A percentile compares a stretch with the other conserved stretches of the same genome.
Conservation (phyloP, 2,888 invertebrate species). For the Caenorhabditis angaria region DNA sequence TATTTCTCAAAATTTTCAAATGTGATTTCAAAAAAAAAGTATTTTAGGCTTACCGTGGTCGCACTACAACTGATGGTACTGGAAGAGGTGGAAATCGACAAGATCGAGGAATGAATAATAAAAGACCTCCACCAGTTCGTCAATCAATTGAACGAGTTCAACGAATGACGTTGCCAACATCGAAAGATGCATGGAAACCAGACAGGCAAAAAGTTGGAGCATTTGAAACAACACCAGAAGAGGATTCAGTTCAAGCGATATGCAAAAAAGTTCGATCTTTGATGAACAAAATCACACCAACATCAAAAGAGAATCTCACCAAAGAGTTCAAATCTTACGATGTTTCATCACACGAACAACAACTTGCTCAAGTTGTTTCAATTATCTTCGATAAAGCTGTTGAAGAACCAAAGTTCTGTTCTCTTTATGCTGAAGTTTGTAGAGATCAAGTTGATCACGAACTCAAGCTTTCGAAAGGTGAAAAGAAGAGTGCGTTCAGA, state of each 20-base stretch:
- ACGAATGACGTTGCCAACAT: constrained; percentile 35
- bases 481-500: constrained; percentile 45
- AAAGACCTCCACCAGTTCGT: constrained; percentile 31
- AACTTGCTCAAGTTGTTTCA: constrained; percentile 44
- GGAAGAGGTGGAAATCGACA: constrained; percentile 28
- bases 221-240: constrained; percentile 13
- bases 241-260: background rate
- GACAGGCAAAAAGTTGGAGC: constrained; percentile 37
- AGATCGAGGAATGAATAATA: constrained; percentile 29
- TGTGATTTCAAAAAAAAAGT: background rate
- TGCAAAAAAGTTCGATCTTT: constrained; percentile 59
- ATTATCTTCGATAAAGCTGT: constrained; percentile 63
- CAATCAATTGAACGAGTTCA: constrained; percentile 38
- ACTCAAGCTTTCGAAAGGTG: background rate
- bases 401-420: constrained; percentile 61
- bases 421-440: constrained; percentile 55
- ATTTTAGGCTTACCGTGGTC: constrained; percentile 32
- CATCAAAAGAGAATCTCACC: constrained; percentile 50
- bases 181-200: constrained; percentile 62
- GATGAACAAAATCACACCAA: constrained; percentile 67
- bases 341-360: constrained; percentile 38
- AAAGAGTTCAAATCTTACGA: constrained; percentile 52
- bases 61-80: constrained; percentile 40
- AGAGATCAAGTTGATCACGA: constrained; percentile 43
- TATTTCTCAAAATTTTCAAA: background rate